phyloP scores from a whole-genome alignment of 2,113 vertebrate species.

The Galemys pyrenaicus region DNA sequence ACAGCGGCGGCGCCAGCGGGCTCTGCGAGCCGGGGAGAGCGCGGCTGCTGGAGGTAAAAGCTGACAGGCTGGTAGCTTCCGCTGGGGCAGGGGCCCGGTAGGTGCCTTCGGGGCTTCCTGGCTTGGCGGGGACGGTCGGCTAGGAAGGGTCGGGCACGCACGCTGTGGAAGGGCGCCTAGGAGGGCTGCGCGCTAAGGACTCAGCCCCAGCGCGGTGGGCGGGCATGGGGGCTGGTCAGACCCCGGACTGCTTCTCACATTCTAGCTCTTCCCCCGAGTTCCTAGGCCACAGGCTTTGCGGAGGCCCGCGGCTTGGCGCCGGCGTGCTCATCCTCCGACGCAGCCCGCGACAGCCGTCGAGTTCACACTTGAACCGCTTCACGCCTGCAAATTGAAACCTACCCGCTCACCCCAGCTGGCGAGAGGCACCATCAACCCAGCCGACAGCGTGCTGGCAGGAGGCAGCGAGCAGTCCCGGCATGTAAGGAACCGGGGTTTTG shows the following conservation, averaged over 20 bases:
- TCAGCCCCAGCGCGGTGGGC: not conserved
- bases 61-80: not conserved
- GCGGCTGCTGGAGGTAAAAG: fast-evolving
- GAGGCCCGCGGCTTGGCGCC: slow-evolving; percentile 84
- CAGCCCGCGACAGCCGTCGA: slow-evolving; percentile 87
- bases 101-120: not conserved
- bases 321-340: slow-evolving; percentile 84
- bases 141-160: not conserved
- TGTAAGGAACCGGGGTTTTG: slow-evolving; percentile 68
- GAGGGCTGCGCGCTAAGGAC: fast-evolving
- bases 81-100: fast-evolving
- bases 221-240: fast-evolving
- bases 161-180: not conserved
- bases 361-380: slow-evolving; percentile 88
- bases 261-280: slow-evolving; percentile 86
- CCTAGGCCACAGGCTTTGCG: slow-evolving; percentile 87
- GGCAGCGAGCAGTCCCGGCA: slow-evolving; percentile 49
- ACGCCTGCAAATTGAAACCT: slow-evolving; percentile 79
- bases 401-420: not conserved
- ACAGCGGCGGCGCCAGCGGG: not conserved
- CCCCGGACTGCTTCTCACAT: slow-evolving; percentile 73
- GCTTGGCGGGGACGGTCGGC: not conserved
- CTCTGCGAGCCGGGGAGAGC: not conserved
- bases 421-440: not conserved
- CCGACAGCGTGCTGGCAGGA: slow-evolving; percentile 48